Conservation (phyloP, 2,888 invertebrate species). For the Maniola hyperantus region DNA sequence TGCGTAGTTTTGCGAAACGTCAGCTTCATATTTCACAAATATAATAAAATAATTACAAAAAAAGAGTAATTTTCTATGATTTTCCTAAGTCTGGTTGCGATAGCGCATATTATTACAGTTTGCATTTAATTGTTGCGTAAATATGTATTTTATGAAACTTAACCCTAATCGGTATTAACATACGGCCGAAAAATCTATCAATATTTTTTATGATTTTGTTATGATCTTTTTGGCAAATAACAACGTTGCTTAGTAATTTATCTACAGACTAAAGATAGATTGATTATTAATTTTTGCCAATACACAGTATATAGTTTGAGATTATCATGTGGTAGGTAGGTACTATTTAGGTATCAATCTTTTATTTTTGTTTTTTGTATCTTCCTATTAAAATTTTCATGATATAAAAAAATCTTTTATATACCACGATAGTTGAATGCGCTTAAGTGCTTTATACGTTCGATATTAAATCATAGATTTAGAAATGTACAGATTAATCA, state of each 20-base stretch:
- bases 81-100: not conserved
- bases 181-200: not conserved
- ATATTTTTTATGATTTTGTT: too few species aligned
- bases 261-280: too few species aligned
- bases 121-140: not conserved
- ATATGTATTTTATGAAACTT: not conserved
- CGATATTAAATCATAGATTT: not conserved
- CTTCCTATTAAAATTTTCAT: too few species aligned
- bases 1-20: conserved; percentile 51
- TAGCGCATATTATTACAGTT: not conserved
- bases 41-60: conserved; percentile 6
- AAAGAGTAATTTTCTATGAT: not conserved
- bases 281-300: too few species aligned
- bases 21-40: conserved; percentile 43
- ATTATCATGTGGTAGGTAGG: not conserved
- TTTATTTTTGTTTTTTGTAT: too few species aligned
- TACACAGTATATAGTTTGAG: not conserved
- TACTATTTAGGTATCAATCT: too few species aligned
- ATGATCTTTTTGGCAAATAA: too few species aligned
- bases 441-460: not conserved
- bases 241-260: too few species aligned
- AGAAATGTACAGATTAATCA: conserved; percentile 12
- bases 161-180: conserved; percentile 6
- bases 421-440: not conserved
- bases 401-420: too few species aligned